Base-by-base conservation (phyloP, 2,797 vertebrate species). In the Buphagus erythrorhynchus region DNA sequence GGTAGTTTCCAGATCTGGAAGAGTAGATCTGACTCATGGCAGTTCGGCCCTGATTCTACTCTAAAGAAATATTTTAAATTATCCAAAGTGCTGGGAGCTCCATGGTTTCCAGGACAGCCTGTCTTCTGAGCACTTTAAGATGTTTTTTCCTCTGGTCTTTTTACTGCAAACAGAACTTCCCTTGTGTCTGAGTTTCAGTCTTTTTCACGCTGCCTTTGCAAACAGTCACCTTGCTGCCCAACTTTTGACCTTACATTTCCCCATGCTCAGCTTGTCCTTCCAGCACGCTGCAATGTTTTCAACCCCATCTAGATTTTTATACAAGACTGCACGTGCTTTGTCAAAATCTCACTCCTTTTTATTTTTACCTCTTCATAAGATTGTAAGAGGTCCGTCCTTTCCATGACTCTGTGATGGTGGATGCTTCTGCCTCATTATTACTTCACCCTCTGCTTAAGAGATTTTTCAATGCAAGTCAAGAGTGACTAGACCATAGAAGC, bases 1-100 rank as follows among this genome's bases (percentile, higher is more conserved):
- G 35, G 31, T 58, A 68, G 35, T 76, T 94, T 81, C 67, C 77
- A 91, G 62, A 58, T 66, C 78, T 85, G 74, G 49, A 90, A 69
- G 40, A 69, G 19, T 1, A 63, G 51, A 88, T 62, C 43, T 84
- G 76, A 65, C 46, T 81, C 54, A 40, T 1, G 14, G 25, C 31
- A 88, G 35, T 17, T 72, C 69, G 58, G 54, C 59, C 66, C 51
- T 12, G 8, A 43, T 48, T 33, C 22, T 68, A 4, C 18, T 75
- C 38, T n/a, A 43, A 45, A 78, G 6, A 63, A 89, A 35, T 17
- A 5, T 17, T 91, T 63, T 45, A 28, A 49, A 40, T 67, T 45
- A 54, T 18, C 36, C 38, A 17, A 36, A 54, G 28, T 10, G 13
- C 42, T 40, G 16, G 22, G 20, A 28, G 24, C 22, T 72, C 22